Conservation (phyloP, 2,113 vertebrate genomes). For the Phocoena phocoena region DNA sequence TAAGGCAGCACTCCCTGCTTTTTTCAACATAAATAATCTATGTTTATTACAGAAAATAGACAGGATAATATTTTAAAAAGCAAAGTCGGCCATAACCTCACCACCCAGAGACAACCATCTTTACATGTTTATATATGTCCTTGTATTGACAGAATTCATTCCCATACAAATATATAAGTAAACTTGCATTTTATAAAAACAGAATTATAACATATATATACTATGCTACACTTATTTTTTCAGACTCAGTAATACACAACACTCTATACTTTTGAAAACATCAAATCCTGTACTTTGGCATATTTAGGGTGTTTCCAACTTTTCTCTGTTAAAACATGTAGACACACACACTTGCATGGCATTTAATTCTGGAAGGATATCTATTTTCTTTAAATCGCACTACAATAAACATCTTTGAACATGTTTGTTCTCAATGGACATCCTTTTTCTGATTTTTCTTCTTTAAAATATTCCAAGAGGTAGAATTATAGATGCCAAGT, state of each 20-base stretch:
- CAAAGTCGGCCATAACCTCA: neutral
- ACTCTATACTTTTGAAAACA: neutral
- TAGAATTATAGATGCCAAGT: neutral
- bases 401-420: neutral
- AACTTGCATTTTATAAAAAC: neutral
- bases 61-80: neutral
- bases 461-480: slow-evolving; percentile 16
- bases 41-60: neutral
- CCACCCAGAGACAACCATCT: neutral
- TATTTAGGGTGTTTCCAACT: neutral
- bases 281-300: neutral
- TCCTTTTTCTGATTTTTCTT: neutral
- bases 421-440: neutral
- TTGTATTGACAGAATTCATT: neutral
- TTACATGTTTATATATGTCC: neutral
- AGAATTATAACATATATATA: neutral
- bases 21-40: neutral
- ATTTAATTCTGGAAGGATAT: slow-evolving; percentile 1
- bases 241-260: neutral
- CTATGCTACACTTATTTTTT: neutral
- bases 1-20: neutral
- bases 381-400: neutral
- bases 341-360: neutral
- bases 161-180: neutral
- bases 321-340: slow-evolving; percentile 20